phyloP scores from a whole-genome alignment of 2,113 vertebrate genomes.

The Trematomus loennbergii region DNA sequence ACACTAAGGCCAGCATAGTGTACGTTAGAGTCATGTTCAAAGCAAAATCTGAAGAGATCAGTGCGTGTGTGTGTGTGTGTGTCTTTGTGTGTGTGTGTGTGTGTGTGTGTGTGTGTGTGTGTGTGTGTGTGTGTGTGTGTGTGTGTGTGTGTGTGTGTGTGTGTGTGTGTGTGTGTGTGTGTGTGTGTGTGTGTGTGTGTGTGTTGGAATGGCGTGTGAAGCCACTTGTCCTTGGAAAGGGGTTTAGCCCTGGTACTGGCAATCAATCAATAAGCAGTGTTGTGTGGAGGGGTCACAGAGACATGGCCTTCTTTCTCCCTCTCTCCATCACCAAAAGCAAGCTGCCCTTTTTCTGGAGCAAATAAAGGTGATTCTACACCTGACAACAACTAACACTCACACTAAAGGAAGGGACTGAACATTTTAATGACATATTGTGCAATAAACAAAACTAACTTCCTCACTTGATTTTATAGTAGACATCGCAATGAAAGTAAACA shows the following conservation, averaged over 20 bases:
- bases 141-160: background rate
- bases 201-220: slow-evolving; percentile 43
- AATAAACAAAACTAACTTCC: background rate
- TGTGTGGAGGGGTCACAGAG: slow-evolving; percentile 64
- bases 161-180: slow-evolving; percentile 19
- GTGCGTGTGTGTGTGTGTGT: slow-evolving; percentile 22
- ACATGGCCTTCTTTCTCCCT: slow-evolving; percentile 28
- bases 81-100: slow-evolving; percentile 16
- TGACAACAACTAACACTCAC: background rate
- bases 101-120: slow-evolving; percentile 28
- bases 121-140: background rate
- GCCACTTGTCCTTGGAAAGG: slow-evolving; percentile 73
- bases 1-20: slow-evolving; percentile 54
- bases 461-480: background rate
- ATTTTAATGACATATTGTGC: background rate
- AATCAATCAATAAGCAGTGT: slow-evolving; percentile 76
- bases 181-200: slow-evolving; percentile 26
- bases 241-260: slow-evolving; percentile 60
- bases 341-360: slow-evolving; percentile 28
- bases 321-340: slow-evolving; percentile 39
- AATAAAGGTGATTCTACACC: slow-evolving; percentile 31
- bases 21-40: slow-evolving; percentile 61
- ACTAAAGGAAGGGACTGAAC: background rate
- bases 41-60: slow-evolving; percentile 41
- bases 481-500: background rate